A percentile compares a stretch with the other conserved stretches of the same genome.
Conservation (phyloP, 2,113 vertebrate species). For the Antechinus stuartii region DNA sequence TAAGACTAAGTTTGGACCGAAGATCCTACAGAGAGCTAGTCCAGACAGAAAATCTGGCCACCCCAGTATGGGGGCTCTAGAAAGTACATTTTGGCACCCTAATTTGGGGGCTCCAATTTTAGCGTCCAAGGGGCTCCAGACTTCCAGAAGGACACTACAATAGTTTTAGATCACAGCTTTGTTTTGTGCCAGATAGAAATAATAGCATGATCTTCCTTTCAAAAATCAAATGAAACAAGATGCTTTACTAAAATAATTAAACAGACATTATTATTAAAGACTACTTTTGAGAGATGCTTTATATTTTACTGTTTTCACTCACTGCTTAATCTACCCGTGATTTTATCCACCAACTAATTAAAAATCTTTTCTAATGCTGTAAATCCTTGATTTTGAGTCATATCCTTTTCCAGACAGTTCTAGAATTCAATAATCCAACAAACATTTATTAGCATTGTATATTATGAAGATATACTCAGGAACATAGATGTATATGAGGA, state of each 20-base stretch:
- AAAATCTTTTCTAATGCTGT: neutral
- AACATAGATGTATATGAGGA: neutral
- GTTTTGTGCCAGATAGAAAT: neutral
- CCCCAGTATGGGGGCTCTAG: too few relatives aligned
- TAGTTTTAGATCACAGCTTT: neutral
- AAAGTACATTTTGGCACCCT: too few relatives aligned
- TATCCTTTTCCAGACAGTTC: neutral
- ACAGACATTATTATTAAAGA: conserved; percentile 1
- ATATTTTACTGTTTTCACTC: neutral
- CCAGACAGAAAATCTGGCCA: too few relatives aligned
- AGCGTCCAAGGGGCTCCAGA: too few relatives aligned
- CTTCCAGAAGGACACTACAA: too few relatives aligned
- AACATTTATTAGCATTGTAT: neutral
- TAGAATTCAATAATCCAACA: neutral
- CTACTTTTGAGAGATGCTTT: neutral
- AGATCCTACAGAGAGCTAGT: too few relatives aligned
- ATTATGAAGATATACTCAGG: neutral
- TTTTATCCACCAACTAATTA: neutral
- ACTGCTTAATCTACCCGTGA: neutral
- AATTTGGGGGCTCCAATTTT: too few relatives aligned
- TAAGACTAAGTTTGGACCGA: too few relatives aligned
- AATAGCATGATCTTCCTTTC: neutral
- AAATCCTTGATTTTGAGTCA: neutral
- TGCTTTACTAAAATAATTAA: neutral
- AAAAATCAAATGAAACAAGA: neutral